Percentiles rank a stretch among this genome's conserved stretches.
Evolutionary conservation across 2,113 vertebrate species (phyloP).

Genomic region (Neotragus pygmaeus): DNA sequence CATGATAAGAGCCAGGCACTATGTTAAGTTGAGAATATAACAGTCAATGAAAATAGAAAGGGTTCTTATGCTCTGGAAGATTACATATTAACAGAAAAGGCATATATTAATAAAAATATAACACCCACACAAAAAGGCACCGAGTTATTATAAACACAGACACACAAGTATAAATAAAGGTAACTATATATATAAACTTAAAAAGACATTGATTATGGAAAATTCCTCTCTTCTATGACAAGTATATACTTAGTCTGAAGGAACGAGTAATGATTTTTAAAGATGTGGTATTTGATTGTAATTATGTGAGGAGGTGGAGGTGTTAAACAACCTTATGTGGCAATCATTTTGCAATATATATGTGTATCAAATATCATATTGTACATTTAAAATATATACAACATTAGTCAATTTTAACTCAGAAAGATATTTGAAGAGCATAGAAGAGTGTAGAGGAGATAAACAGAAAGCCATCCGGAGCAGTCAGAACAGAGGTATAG

Average conservation of each 20-base stretch:
- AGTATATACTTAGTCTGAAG: not conserved
- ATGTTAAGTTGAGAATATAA: not conserved
- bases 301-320: not conserved
- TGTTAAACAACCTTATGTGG: not conserved
- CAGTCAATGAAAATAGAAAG: not conserved
- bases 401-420: not conserved
- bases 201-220: not conserved
- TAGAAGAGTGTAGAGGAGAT: not conserved
- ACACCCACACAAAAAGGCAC: not conserved
- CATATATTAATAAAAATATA: not conserved
- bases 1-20: not conserved
- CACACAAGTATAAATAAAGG: not conserved
- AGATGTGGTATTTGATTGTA: not conserved
- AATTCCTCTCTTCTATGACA: not conserved
- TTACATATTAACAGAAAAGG: not conserved
- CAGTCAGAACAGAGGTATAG: fast-evolving
- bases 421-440: not conserved
- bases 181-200: not conserved
- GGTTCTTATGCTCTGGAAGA: not conserved
- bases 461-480: not conserved
- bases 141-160: not conserved
- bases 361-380: not conserved
- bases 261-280: not conserved
- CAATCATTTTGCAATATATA: not conserved
- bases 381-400: not conserved